Evolutionary conservation across 30 jellyfish, hydroid and myxozoan genomes (phyloP), one percentile per base, ranked within the genome.

Genomic region (Clytia hemisphaerica): DNA sequence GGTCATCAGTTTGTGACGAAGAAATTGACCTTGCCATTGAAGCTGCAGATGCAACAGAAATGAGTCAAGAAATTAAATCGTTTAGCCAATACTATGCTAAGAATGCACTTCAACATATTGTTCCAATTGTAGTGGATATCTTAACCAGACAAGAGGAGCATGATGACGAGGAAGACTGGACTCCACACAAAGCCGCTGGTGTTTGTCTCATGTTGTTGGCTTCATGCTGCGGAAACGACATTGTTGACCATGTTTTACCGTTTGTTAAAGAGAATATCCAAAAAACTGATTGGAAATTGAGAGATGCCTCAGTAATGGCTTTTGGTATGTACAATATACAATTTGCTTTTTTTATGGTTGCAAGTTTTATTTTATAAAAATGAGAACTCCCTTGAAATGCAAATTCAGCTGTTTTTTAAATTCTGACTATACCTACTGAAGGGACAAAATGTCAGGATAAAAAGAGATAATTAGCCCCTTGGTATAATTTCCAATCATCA

Each of bases 101-200:
- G 49, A 94, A n/a, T 21, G 94, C 96, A 14, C 70, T 86, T 44
- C 58, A 59, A 45, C 71, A 86, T 45, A 63, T 86, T 0, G 92
- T 79, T 12, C 96, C 96, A 9, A 62, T 79, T 48, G 58, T 86
- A 22, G 57, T 78, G 55, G 61, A 66, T 6, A 58, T 72, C 21
- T 83, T 86, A 34, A 86, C 96, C 2, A 60, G 66, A 37, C 96
- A 87, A 88, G 98, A 90, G 47, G 95, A 80, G 47, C 75, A 38
- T 67, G 94, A 80, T 58, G 99, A 92, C 58, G 99, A 92, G 44
- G 99, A 92, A 67, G 95, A 83, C 51, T 92, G 99, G 99, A 81
- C 78, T 45, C 99, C 99, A 34, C 77, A 80, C 38, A 92, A 92
- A 64, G 95, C 95, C 3, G 95, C 96, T 30, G 99, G 99, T 27